Percentiles rank a stretch among this genome's conserved stretches.
These are phyloP conservation scores for Melanogrammus aeglefinus DNA, from an alignment of 2,797 vertebrate species.

Conservation along the genomic window DNA sequence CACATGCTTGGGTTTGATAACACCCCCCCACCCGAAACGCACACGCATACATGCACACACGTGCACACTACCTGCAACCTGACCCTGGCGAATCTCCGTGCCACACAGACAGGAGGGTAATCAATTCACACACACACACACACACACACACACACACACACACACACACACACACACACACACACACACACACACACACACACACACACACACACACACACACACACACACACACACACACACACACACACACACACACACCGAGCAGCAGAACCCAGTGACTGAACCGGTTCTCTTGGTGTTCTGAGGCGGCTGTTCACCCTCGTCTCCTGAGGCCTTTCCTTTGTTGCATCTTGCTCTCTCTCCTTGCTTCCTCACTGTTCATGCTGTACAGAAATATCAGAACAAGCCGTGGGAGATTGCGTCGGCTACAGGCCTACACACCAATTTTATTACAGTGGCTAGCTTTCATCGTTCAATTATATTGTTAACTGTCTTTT, in stretches of 20 bases:
- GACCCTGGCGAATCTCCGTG: slow-evolving; percentile 54
- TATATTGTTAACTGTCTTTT: neutral
- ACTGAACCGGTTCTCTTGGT: no score
- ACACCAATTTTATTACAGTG: neutral
- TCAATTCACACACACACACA: slow-evolving; percentile 68
- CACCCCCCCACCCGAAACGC: slow-evolving; percentile 28
- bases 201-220: neutral
- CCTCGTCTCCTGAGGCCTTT: neutral
- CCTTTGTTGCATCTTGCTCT: no score
- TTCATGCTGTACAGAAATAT: neutral
- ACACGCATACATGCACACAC: slow-evolving; percentile 28
- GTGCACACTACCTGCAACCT: slow-evolving; percentile 68
- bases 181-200: slow-evolving; percentile 17
- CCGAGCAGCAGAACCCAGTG: no score
- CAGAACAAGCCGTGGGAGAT: no score
- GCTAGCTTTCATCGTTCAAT: neutral
- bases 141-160: slow-evolving; percentile 36
- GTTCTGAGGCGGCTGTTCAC: no score
- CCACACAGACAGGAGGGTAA: slow-evolving; percentile 53
- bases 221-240: neutral
- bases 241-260: neutral
- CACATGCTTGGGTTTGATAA: slow-evolving; percentile 67
- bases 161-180: slow-evolving; percentile 18
- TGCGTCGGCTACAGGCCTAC: no score
- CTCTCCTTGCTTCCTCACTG: neutral